Evolutionary conservation across 2,888 invertebrate genomes (phyloP).

Genomic region (Torymus tubicola): DNA sequence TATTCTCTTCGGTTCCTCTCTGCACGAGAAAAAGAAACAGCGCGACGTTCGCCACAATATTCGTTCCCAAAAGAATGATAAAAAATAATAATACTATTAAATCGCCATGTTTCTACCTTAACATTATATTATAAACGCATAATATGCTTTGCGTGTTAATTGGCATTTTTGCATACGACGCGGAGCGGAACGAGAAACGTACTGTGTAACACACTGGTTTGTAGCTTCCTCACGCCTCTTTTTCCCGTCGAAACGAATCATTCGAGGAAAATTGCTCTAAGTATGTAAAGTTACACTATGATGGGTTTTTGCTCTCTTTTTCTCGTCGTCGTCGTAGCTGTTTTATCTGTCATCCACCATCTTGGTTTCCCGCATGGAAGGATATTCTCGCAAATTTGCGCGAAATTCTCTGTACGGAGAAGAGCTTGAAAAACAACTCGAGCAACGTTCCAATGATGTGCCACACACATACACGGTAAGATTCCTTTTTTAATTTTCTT

Average conservation of each 20-base stretch:
- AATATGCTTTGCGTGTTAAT: constrained; percentile 29
- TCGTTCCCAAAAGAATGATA: constrained; percentile 61
- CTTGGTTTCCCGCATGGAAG: neutral
- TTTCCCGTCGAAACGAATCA: neutral
- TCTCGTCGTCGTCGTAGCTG: neutral
- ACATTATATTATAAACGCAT: constrained; percentile 50
- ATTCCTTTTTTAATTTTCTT: constrained; percentile 1
- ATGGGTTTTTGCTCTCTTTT: constrained; percentile 6
- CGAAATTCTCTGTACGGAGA: neutral
- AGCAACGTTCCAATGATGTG: constrained; percentile 46
- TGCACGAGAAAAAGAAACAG: constrained; percentile 36
- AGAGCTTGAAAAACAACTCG: constrained; percentile 18
- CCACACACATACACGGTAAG: constrained; percentile 45
- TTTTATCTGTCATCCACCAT: neutral
- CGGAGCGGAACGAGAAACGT: constrained; percentile 17
- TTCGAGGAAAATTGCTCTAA: constrained; percentile 1
- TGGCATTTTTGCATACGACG: constrained; percentile 35
- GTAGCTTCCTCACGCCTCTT: neutral
- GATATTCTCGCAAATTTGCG: neutral
- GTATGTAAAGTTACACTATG: constrained; percentile 5
- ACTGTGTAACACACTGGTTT: constrained; percentile 7
- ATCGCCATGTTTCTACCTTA: constrained; percentile 53
- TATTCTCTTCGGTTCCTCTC: neutral
- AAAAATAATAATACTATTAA: constrained; percentile 72
- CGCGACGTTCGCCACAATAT: constrained; percentile 60